Percentiles rank a stretch among this genome's conserved stretches.
phyloP scores from a whole-genome alignment of 2,797 vertebrate genomes.

The Florisuga fusca region DNA sequence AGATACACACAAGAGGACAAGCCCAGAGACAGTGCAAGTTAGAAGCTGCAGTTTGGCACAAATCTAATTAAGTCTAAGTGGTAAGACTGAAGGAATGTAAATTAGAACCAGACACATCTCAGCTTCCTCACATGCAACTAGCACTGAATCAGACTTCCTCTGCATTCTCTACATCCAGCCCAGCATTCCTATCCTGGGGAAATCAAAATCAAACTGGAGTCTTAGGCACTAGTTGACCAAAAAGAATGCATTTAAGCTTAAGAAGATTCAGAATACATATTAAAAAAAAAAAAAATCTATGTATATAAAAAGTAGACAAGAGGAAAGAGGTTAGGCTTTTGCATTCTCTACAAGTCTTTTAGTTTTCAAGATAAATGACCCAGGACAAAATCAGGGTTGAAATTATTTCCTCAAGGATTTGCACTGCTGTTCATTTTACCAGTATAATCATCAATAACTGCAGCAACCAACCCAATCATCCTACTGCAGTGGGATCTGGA shows the following conservation, averaged over 20 bases:
- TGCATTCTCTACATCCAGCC: neutral
- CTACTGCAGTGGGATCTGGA: neutral
- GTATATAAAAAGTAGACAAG: neutral
- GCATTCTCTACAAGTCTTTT: neutral
- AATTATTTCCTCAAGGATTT: neutral
- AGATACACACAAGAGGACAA: neutral
- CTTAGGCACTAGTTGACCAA: neutral
- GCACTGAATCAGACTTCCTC: conserved; percentile 9
- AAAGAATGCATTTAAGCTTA: neutral
- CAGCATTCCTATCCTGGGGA: neutral
- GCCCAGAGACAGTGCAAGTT: neutral
- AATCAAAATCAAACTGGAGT: neutral
- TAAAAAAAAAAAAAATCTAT: neutral
- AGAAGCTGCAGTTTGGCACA: conserved; percentile 34
- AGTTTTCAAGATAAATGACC: neutral
- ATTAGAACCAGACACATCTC: conserved; percentile 52
- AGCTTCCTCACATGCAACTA: conserved; percentile 13
- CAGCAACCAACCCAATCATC: neutral
- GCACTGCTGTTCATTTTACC: neutral
- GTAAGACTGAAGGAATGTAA: conserved; percentile 48
- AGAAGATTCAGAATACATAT: neutral
- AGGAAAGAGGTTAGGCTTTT: neutral
- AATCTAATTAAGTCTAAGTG: conserved; percentile 52
- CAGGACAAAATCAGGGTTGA: neutral
- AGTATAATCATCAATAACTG: neutral